Evolutionary conservation across 2,113 vertebrate species (phyloP).

Genomic region (Calypte anna): DNA sequence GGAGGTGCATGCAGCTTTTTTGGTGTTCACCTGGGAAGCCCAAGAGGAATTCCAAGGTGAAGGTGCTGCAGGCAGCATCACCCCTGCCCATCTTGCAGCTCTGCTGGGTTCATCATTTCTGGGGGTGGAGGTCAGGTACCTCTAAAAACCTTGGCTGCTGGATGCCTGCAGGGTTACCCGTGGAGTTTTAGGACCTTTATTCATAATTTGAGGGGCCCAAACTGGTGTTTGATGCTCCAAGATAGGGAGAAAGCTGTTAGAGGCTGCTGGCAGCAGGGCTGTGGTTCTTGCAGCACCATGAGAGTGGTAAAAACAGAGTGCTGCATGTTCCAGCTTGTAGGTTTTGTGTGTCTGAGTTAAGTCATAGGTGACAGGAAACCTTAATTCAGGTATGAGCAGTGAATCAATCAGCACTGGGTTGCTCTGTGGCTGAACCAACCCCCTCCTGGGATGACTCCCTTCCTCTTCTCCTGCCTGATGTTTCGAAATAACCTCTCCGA

Average conservation of each 20-base stretch:
- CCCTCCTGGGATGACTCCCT: background rate
- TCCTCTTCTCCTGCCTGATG: background rate
- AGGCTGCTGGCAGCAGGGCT: background rate
- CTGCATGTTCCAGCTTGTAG: background rate
- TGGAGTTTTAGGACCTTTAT: background rate
- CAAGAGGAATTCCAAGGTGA: rapidly evolving
- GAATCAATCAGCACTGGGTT: slow-evolving; percentile 10
- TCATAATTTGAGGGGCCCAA: background rate
- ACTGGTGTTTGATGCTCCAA: rapidly evolving
- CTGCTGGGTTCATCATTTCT: background rate
- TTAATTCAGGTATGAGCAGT: background rate
- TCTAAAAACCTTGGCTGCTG: background rate
- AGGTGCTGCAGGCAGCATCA: background rate
- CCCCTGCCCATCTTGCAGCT: rapidly evolving
- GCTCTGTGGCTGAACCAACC: background rate
- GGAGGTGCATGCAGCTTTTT: background rate
- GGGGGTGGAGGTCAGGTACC: background rate
- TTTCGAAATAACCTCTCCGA: background rate
- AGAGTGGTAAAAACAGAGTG: background rate
- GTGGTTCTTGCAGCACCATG: background rate
- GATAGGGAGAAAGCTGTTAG: rapidly evolving
- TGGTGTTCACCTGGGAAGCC: rapidly evolving
- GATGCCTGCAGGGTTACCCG: background rate
- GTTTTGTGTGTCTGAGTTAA: background rate
- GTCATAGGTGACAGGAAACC: slow-evolving; percentile 24